phyloP scores from a whole-genome alignment of 2,888 invertebrate genomes.

The Boloria euphrosyne region DNA sequence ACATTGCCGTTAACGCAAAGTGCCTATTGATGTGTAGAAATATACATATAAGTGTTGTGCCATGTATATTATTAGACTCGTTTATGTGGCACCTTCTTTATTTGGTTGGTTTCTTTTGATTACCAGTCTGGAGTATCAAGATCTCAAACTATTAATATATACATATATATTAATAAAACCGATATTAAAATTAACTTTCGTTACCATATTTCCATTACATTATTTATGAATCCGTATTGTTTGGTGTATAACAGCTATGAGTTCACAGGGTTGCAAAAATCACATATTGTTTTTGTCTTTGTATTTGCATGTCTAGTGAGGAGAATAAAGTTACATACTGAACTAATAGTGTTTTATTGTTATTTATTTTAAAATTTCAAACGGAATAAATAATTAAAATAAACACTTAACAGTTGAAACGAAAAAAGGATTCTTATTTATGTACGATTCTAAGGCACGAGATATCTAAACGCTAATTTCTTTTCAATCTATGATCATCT shows the following conservation, averaged over 20 bases:
- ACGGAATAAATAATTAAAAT: background rate
- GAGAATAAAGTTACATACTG: constrained; percentile 74
- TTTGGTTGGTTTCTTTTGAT: constrained; percentile 19
- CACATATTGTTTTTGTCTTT: constrained; percentile 61
- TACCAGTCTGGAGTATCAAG: constrained; percentile 23
- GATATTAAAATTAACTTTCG: constrained; percentile 22
- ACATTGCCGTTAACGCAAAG: constrained; percentile 52
- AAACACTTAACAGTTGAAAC: too few relatives aligned
- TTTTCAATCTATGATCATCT: too few relatives aligned
- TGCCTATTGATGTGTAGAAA: constrained; percentile 63
- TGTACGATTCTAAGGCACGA: too few relatives aligned
- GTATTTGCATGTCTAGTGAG: constrained; percentile 77
- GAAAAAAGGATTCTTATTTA: too few relatives aligned
- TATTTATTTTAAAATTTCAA: constrained; percentile 7
- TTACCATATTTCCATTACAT: constrained; percentile 31
- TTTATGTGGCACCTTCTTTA: constrained; percentile 29
- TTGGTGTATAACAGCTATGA: constrained; percentile 30
- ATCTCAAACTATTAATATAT: constrained; percentile 33
- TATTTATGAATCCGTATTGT: constrained; percentile 20
- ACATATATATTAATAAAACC: constrained; percentile 18
- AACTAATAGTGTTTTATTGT: constrained; percentile 44
- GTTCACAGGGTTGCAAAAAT: constrained; percentile 48
- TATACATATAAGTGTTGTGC: constrained; percentile 40
- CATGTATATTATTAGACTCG: constrained; percentile 33
- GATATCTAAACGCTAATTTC: too few relatives aligned